Percentiles rank a stretch among this genome's conserved stretches.
Conservation (phyloP, 1,140 invertebrate species). For the Ylistrum balloti region DNA sequence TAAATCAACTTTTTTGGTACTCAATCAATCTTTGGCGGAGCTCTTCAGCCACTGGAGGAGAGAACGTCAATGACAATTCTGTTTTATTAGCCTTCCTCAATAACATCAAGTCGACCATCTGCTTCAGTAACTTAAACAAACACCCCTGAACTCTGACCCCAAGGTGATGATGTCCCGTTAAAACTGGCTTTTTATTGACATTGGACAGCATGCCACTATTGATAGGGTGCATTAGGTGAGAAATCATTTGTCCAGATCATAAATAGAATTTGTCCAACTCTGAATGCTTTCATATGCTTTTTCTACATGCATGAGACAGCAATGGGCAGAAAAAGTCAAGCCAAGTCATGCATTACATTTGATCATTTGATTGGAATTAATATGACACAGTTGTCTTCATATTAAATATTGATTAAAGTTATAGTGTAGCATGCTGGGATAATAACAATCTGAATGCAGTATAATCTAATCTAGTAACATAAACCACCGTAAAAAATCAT, state of each 20-base stretch:
- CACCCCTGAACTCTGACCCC: slow-evolving; percentile 29
- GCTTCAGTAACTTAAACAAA: slow-evolving; percentile 39
- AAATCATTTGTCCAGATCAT: slow-evolving; percentile 35
- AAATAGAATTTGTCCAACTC: neutral
- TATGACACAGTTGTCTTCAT: neutral
- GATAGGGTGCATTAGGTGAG: neutral
- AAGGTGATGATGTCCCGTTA: neutral
- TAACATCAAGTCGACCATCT: slow-evolving; percentile 28
- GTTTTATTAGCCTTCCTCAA: neutral
- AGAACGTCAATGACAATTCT: slow-evolving; percentile 32
- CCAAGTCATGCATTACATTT: neutral
- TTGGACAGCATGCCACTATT: neutral
- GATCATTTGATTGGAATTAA: neutral
- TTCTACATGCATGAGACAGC: neutral
- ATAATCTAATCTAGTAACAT: neutral
- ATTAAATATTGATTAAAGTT: neutral
- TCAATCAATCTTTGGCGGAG: slow-evolving; percentile 18
- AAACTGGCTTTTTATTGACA: slow-evolving; percentile 24
- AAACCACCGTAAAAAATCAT: too few species aligned
- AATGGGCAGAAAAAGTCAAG: neutral
- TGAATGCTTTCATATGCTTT: slow-evolving; percentile 34
- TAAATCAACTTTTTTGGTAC: slow-evolving; percentile 40
- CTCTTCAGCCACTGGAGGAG: slow-evolving; percentile 20
- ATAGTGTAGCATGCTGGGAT: neutral
- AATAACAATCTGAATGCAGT: neutral